Percentiles rank a stretch among this genome's conserved stretches.
phyloP scores from a whole-genome alignment of 2,888 invertebrate species.

The Gastrophysa polygoni region DNA sequence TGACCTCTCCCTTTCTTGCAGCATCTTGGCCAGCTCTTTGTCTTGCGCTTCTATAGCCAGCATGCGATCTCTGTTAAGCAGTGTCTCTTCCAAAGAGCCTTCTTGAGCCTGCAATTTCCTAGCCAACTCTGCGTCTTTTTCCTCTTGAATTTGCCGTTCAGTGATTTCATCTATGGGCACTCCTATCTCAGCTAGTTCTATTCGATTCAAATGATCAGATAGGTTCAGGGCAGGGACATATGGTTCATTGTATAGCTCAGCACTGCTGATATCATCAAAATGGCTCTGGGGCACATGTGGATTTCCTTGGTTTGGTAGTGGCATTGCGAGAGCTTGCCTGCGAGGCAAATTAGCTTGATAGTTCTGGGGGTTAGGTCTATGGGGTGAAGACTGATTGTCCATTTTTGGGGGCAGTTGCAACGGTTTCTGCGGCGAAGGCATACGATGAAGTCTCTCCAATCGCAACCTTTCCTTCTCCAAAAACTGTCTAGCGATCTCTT shows the following conservation, averaged over 20 bases:
- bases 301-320: constrained; percentile 44
- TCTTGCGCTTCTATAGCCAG: constrained; percentile 82
- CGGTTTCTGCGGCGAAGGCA: constrained; percentile 42
- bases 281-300: constrained; percentile 24
- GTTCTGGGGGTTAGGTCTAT: constrained; percentile 45
- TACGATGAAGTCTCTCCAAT: constrained; percentile 36
- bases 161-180: constrained; percentile 61
- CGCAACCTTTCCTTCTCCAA: constrained; percentile 56
- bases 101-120: constrained; percentile 78
- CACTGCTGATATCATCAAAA: constrained; percentile 34
- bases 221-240: constrained; percentile 42
- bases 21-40: constrained; percentile 75
- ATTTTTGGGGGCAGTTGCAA: constrained; percentile 37
- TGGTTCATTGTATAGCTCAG: constrained; percentile 53
- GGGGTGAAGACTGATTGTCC: constrained; percentile 45
- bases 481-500: constrained; percentile 61
- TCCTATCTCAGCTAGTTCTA: constrained; percentile 57
- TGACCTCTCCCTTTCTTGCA: constrained; percentile 76
- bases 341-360: constrained; percentile 49
- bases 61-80: constrained; percentile 61
- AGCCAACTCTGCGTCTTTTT: constrained; percentile 78
- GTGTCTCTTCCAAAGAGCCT: constrained; percentile 64
- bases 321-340: constrained; percentile 54
- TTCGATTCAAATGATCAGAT: constrained; percentile 49
- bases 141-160: constrained; percentile 69